These are phyloP conservation scores for Lipophrys pholis DNA, from an alignment of 2,113 vertebrate genomes.

Conservation along the genomic window DNA sequence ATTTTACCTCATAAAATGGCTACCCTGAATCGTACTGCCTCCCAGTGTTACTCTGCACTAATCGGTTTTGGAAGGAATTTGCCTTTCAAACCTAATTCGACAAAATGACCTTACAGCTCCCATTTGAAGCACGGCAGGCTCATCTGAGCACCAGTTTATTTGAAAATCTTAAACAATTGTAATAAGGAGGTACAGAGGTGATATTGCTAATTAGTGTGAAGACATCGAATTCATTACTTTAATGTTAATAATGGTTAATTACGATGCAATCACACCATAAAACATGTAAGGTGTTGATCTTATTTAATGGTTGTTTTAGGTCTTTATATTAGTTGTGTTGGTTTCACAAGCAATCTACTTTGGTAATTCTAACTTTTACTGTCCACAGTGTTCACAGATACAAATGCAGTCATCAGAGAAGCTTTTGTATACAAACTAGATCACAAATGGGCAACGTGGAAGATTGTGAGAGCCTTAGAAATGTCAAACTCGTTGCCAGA, in stretches of 20 bases:
- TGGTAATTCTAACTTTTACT: not conserved
- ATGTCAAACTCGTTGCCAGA: too few species aligned
- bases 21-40: constrained; percentile 17
- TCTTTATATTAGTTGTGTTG: not conserved
- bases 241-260: not conserved
- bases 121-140: too few species aligned
- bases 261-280: too few species aligned
- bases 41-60: constrained; percentile 1
- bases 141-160: too few species aligned
- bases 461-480: too few species aligned
- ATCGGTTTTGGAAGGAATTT: constrained; percentile 31
- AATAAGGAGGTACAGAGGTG: too few species aligned
- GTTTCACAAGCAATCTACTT: not conserved
- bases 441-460: too few species aligned
- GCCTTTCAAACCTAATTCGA: constrained; percentile 27
- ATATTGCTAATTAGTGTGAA: too few species aligned
- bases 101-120: too few species aligned
- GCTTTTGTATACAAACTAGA: too few species aligned
- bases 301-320: not conserved
- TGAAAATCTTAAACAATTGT: too few species aligned
- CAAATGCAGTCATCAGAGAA: not conserved
- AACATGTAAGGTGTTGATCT: not conserved
- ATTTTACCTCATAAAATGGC: constrained; percentile 19
- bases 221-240: too few species aligned
- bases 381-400: not conserved